These are phyloP conservation scores for Drosophila pectinifera DNA, from an alignment of 1,140 invertebrate species.

Conservation along the genomic window DNA sequence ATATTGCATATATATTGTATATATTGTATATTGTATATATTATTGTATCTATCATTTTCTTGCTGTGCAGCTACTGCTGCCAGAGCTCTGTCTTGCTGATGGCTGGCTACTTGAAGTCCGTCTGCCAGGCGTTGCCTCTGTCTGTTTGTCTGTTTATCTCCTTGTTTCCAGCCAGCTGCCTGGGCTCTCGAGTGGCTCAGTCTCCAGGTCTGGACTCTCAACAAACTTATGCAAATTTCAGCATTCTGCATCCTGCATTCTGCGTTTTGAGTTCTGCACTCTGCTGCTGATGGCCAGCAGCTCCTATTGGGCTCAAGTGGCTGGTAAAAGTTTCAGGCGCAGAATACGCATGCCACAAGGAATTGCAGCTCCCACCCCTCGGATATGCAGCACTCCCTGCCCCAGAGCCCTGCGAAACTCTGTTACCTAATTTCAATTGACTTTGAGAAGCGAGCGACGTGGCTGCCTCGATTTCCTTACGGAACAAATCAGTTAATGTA, in stretches of 20 bases:
- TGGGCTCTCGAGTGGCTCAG: constrained; percentile 55
- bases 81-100: constrained; percentile 38
- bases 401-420: constrained; percentile 53
- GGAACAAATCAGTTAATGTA: constrained; percentile 81
- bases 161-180: constrained; percentile 34
- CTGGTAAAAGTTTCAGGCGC: constrained; percentile 47
- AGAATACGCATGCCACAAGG: constrained; percentile 24
- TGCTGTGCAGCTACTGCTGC: constrained; percentile 29
- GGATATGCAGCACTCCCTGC: neutral
- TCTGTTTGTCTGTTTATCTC: constrained; percentile 30
- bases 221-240: constrained; percentile 78
- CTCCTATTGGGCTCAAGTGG: constrained; percentile 47
- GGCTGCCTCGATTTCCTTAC: constrained; percentile 62
- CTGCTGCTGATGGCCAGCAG: constrained; percentile 23
- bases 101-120: constrained; percentile 43
- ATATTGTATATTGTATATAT: too few relatives aligned
- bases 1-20: too few relatives aligned
- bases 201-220: constrained; percentile 42
- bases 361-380: constrained; percentile 12
- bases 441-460: constrained; percentile 69
- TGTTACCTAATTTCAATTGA: constrained; percentile 83
- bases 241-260: constrained; percentile 49
- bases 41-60: too few relatives aligned
- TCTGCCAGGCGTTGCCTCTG: constrained; percentile 22
- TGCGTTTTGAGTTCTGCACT: constrained; percentile 34